Evolutionary conservation across 2,888 invertebrate species (phyloP).

Genomic region (Gastrophysa polygoni): DNA sequence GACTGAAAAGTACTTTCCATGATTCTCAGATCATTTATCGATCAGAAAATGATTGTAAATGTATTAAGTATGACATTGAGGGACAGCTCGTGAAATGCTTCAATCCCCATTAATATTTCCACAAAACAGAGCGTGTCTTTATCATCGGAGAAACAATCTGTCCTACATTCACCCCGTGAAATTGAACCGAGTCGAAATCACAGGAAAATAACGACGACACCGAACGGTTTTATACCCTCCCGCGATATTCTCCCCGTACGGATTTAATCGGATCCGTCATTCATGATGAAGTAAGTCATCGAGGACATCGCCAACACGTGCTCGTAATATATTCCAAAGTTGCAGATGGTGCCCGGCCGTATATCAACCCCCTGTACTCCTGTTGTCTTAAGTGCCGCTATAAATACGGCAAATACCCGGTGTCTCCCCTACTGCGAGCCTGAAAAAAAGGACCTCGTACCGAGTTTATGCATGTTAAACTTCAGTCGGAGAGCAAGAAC

Average conservation of each 20-base stretch:
- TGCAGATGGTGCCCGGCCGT: constrained; percentile 49
- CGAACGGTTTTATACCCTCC: too few relatives aligned
- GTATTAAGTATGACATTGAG: too few relatives aligned
- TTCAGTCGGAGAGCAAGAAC: constrained; percentile 19
- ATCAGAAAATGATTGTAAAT: too few relatives aligned
- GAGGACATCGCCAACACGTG: constrained; percentile 29
- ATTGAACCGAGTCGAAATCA: too few relatives aligned
- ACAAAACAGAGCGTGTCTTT: too few relatives aligned
- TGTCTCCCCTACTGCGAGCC: constrained; percentile 18
- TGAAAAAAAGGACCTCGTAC: constrained; percentile 24
- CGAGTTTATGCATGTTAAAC: constrained; percentile 22
- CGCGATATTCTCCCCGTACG: background rate
- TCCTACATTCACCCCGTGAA: too few relatives aligned
- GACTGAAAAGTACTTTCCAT: too few relatives aligned
- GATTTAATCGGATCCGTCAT: constrained; percentile 21
- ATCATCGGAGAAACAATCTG: too few relatives aligned
- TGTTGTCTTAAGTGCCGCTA: constrained; percentile 51
- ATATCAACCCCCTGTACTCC: constrained; percentile 41
- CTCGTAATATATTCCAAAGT: constrained; percentile 46
- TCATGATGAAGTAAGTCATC: constrained; percentile 30
- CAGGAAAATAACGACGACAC: too few relatives aligned
- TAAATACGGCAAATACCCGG: constrained; percentile 46
- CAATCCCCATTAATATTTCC: too few relatives aligned
- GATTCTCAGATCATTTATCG: too few relatives aligned
- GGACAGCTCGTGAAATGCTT: too few relatives aligned